Evolutionary conservation across 2,113 vertebrate genomes (phyloP).

Genomic region (Sander vitreus): DNA sequence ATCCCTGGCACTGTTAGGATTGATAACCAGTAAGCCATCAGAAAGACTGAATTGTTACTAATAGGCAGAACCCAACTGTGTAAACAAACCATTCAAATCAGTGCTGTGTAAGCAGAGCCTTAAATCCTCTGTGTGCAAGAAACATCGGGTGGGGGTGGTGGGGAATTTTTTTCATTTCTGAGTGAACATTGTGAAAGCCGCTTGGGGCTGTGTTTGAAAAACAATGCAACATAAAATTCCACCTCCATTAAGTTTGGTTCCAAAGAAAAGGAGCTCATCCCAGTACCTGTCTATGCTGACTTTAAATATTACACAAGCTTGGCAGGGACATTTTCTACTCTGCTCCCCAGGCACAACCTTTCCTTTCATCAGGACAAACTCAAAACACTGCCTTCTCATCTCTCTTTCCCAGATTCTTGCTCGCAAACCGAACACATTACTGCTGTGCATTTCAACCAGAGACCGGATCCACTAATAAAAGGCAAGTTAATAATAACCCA

Average conservation of each 20-base stretch:
- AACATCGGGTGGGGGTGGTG: conserved; percentile 42
- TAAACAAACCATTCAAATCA: conserved; percentile 71
- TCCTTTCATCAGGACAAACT: conserved; percentile 70
- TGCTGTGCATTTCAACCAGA: conserved; percentile 5
- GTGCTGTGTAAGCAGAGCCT: conserved; percentile 64
- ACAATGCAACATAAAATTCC: conserved; percentile 86
- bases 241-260: conserved; percentile 87
- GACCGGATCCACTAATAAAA: conserved; percentile 12
- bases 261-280: conserved; percentile 81
- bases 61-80: conserved; percentile 69
- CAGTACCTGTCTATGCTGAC: conserved; percentile 86
- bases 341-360: conserved; percentile 59
- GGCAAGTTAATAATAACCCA: conserved; percentile 34
- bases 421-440: conserved; percentile 13
- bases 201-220: conserved; percentile 79
- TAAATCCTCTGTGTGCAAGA: conserved; percentile 64
- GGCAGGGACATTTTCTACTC: conserved; percentile 83
- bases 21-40: conserved; percentile 63
- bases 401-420: conserved; percentile 1
- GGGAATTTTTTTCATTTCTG: conserved; percentile 68
- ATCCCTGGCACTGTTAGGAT: conserved; percentile 52
- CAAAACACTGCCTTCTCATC: conserved; percentile 36
- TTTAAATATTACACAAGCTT: conserved; percentile 87
- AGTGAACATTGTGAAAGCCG: conserved; percentile 65
- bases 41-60: conserved; percentile 64